Percentiles rank a stretch among this genome's conserved stretches.
Evolutionary conservation across 2,113 vertebrate species (phyloP).

Genomic region (Podilymbus podiceps): DNA sequence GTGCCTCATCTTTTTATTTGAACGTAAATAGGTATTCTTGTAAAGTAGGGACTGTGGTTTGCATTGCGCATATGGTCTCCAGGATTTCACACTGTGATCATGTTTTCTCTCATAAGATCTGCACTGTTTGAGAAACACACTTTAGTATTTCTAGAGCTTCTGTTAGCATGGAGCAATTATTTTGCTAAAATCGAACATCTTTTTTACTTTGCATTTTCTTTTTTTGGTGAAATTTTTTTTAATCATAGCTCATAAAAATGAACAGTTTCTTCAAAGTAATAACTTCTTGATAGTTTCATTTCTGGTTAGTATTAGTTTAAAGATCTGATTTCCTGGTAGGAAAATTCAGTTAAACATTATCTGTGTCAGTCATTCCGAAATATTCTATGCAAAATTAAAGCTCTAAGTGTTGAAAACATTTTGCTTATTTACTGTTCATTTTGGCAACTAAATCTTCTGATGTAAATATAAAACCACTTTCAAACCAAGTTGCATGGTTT

Average conservation of each 20-base stretch:
- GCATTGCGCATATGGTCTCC: not conserved
- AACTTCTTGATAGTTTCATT: not conserved
- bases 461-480: not conserved
- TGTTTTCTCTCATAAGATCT: not conserved
- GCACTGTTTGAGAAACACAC: not conserved
- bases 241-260: too few species aligned
- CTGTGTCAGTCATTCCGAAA: not conserved
- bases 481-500: not conserved
- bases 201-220: not conserved
- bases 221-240: too few species aligned
- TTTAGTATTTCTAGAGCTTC: not conserved
- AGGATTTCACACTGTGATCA: not conserved
- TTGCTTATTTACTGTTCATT: not conserved
- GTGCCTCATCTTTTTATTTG: not conserved
- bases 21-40: not conserved
- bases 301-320: not conserved
- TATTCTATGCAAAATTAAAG: not conserved
- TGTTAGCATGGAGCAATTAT: accelerated
- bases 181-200: not conserved
- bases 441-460: not conserved
- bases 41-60: not conserved
- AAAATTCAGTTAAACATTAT: not conserved
- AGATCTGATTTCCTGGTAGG: not conserved
- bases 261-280: too few species aligned
- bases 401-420: not conserved